Base-by-base conservation (phyloP, 1,140 invertebrate species). In the Neodiprion virginianus region DNA sequence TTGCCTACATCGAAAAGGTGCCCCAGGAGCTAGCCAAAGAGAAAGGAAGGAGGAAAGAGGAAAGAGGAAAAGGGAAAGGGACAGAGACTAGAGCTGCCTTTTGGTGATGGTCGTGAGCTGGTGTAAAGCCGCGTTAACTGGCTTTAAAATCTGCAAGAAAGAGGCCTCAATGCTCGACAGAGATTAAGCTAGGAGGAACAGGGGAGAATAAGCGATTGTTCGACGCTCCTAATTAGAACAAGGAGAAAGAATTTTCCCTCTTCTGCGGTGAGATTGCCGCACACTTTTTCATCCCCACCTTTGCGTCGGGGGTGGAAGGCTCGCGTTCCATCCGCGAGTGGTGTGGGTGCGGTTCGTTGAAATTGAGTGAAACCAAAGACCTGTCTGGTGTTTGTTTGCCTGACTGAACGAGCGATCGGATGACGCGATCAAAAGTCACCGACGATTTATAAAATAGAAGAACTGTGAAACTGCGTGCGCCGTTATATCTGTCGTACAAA, bases 341-440 rank as follows among this genome's bases (percentile, higher is more conserved):
- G 1, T 40, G 28, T 40, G 28, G 28, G 28, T 40, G 28, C 28
- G 28, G 1, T 40, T 40, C 53, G 53, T 61, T 61, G 53, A 61
- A 61, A 61, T 61, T 61, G n/a, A 17, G 53, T 61, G 53, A 61
- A 61, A 61, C 53, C 53, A 0, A 61, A 12, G n/a, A 61, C 53
- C n/a, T 61, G 53, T 8, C 53, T 61, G 53, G 11, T 14, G 53
- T 61, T 61, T 17, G n/a, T 61, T 61, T 61, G n/a, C 53, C 5
- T 61, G 53, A 61, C 53, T 61, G 53, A 61, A 61, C 53, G 28
- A 17, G 53, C 11, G 53, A 61, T 61, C 53, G 53, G 11, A 61
- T 61, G 8, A 61, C 53, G n/a, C 53, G 53, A 61, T 61, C 53
- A 61, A 61, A 61, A 61, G 53, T 17, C 53, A 61, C 53, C 53